phyloP scores from a whole-genome alignment of 2,888 invertebrate species.

The Xestia ashworthii region DNA sequence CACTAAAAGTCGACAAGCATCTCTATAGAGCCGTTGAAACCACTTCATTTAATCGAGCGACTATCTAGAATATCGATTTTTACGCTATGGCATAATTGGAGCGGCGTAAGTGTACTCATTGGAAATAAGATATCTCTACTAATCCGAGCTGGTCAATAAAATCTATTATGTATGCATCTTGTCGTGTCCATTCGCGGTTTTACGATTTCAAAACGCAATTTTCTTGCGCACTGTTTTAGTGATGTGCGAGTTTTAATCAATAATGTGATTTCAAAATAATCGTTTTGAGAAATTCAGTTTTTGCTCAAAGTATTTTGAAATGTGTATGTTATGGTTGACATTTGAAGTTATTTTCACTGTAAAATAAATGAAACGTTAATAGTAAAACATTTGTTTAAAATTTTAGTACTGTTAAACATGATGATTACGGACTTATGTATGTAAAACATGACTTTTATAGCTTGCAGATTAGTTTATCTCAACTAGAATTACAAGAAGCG shows the following conservation, averaged over 20 bases:
- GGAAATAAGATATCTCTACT: constrained; percentile 75
- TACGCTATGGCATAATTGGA: constrained; percentile 76
- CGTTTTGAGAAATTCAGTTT: rapidly evolving
- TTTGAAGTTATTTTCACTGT: not conserved
- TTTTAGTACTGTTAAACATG: not conserved
- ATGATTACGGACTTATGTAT: not conserved
- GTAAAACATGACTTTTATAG: not conserved
- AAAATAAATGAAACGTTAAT: not conserved
- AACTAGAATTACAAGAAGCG: not conserved
- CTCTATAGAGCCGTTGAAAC: constrained; percentile 66
- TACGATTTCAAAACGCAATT: constrained; percentile 65
- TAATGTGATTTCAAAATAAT: not conserved
- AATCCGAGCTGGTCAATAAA: constrained; percentile 68
- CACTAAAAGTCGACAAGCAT: constrained; percentile 46
- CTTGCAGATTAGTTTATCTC: not conserved
- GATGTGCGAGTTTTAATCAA: constrained; percentile 37
- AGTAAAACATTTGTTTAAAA: not conserved
- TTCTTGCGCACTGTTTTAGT: constrained; percentile 54
- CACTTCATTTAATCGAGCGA: constrained; percentile 69
- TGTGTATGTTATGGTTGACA: not conserved
- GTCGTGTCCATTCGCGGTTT: constrained; percentile 59
- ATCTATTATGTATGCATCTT: constrained; percentile 71
- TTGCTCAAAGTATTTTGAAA: not conserved
- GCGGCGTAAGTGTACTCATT: constrained; percentile 74
- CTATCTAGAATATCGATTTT: constrained; percentile 72